Conservation (phyloP, 2,888 invertebrate species). For the Drosophila imparisetae region DNA sequence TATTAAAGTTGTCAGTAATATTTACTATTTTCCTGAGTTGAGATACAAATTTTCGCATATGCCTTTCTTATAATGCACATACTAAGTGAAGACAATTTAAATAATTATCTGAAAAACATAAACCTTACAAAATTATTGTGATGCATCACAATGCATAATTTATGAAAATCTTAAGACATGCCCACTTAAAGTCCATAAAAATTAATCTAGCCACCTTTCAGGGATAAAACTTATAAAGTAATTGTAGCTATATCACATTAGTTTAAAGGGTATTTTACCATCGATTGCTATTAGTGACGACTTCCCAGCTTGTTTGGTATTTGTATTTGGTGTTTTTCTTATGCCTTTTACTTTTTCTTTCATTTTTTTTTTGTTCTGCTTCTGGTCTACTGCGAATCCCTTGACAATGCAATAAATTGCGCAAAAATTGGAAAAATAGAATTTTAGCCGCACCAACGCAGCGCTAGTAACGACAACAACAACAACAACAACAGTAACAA, state of each 20-base stretch:
- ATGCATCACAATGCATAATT: background rate
- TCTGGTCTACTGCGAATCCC: constrained; percentile 61
- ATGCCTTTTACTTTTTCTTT: constrained; percentile 64
- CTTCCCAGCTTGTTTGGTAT: constrained; percentile 65
- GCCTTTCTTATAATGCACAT: background rate
- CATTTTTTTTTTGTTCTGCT: constrained; percentile 32
- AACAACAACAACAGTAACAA: constrained; percentile 19
- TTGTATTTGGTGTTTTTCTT: constrained; percentile 77
- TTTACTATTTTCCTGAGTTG: background rate
- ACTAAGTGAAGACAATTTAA: background rate
- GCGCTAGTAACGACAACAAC: constrained; percentile 64
- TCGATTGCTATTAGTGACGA: background rate
- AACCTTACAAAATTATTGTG: background rate
- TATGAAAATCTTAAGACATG: background rate
- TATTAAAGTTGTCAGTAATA: background rate
- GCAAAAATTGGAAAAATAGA: constrained; percentile 81
- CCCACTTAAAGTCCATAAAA: background rate
- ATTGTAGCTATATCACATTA: too few species aligned
- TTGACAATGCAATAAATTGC: constrained; percentile 81
- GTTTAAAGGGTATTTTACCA: constrained; percentile 25
- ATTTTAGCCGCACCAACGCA: constrained; percentile 77
- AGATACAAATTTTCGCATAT: background rate
- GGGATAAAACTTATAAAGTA: background rate
- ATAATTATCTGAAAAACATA: background rate
- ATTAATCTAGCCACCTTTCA: background rate